Base-by-base conservation (phyloP, 2,113 vertebrate species). In the Platycercus adscitus region DNA sequence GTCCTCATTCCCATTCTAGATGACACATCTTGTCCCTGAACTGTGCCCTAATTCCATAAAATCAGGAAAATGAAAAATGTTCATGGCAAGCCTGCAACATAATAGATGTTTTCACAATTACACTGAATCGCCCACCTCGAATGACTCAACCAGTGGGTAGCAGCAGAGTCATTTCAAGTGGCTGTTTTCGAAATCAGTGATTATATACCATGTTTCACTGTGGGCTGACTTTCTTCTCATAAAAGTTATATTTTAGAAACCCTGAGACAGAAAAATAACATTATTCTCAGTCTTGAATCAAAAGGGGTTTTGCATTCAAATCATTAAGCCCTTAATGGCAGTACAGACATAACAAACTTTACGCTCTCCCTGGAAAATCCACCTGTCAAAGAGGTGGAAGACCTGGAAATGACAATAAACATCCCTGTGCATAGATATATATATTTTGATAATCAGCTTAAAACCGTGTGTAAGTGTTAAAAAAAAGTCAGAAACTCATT, bases 61-160 rank as follows among this genome's bases (percentile, higher is more conserved):
- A 85, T n/a, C 26, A 63, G 43, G 43, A 46, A 91, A 92, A 94
- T 64, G 89, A 89, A 85, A 80, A 80, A 43, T 10, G 47, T 31
- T 93, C 25, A 1, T 18, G 28, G 81, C 0, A 2, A 94, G 69
- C 71, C 87, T 65, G 78, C 61, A 69, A 37, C 17, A 77, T 69
- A 90, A 95, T 83, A 69, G 21, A 13, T 37, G 37, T 86, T 97
- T 95, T 88, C 60, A 82, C 76, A 93, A 90, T 92, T 75, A 7
- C 65, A 81, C 53, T 90, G 88, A 78, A 64, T 95, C 85, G 35
- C 89, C 95, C 95, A 96, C 95, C 70, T 95, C 65, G 61, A 76
- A 31, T 97, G 96, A 95, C 77, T 97, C 93, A 96, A 58, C 52
- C 61, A 55, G 93, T 95, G 94, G 93, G 94, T 68, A 95, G 93